Evolutionary conservation across 2,113 vertebrate species (phyloP).

Genomic region (Gallinago jamesoni): DNA sequence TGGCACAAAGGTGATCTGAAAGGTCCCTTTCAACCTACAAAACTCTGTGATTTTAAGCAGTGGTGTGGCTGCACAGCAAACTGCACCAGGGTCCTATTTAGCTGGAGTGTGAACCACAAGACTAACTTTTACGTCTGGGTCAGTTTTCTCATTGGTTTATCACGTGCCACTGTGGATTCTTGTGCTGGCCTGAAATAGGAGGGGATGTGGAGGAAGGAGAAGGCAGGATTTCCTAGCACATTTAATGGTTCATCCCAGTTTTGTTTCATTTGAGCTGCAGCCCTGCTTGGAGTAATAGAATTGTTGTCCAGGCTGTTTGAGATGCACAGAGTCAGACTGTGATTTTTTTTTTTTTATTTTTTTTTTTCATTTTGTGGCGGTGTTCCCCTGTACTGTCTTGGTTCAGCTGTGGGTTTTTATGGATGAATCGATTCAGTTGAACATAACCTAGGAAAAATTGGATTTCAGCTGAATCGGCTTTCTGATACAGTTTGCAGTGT

Average conservation of each 20-base stretch:
- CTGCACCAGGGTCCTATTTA: background rate
- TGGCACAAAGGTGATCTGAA: background rate
- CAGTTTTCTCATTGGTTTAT: background rate
- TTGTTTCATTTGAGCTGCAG: background rate
- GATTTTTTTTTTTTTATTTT: background rate
- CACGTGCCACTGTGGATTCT: background rate
- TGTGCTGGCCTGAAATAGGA: background rate
- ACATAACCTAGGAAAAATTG: background rate
- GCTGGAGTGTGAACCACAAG: background rate
- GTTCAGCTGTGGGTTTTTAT: background rate
- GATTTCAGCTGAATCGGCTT: background rate
- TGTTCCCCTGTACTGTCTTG: background rate
- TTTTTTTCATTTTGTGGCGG: background rate
- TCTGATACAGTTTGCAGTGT: background rate
- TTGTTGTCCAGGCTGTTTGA: background rate
- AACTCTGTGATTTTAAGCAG: rapidly evolving
- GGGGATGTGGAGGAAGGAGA: background rate
- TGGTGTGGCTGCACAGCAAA: background rate
- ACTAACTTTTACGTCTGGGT: background rate
- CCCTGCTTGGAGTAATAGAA: background rate
- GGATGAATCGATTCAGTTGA: background rate
- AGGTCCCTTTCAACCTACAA: no score
- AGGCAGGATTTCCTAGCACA: background rate
- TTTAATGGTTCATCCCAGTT: background rate
- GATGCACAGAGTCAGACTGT: background rate